Evolutionary conservation across 2,113 vertebrate species (phyloP).

Genomic region (Lampris megalopsis): DNA sequence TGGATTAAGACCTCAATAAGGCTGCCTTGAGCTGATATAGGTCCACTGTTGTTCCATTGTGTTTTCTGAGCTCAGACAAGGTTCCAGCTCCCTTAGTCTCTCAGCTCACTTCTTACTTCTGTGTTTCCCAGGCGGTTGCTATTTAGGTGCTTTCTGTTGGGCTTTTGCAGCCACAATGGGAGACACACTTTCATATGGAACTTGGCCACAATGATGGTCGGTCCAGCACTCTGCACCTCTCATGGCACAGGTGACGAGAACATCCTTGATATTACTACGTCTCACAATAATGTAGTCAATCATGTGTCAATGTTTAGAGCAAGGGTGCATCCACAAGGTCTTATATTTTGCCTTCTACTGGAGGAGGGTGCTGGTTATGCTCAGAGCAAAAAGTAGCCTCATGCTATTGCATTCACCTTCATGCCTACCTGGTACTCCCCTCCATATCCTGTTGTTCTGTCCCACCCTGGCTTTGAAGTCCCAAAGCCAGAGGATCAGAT

Average conservation of each 20-base stretch:
- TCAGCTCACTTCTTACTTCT: neutral
- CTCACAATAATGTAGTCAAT: neutral
- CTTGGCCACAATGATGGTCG: conserved; percentile 9
- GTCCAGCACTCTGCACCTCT: too few species aligned
- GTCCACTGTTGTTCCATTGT: too few species aligned
- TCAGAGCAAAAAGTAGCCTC: conserved; percentile 13
- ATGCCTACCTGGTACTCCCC: neutral
- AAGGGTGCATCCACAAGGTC: conserved; percentile 30
- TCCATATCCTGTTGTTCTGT: neutral
- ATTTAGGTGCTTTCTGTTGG: neutral
- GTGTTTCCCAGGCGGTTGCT: neutral
- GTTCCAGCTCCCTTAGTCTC: too few species aligned
- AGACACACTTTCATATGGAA: neutral
- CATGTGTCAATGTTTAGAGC: conserved; percentile 28
- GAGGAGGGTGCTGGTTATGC: conserved; percentile 31
- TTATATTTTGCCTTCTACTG: conserved; percentile 17
- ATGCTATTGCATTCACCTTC: conserved; percentile 19
- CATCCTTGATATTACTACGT: conserved; percentile 14
- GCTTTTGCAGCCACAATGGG: neutral
- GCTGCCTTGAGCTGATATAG: too few species aligned
- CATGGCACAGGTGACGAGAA: neutral
- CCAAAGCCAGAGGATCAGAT: conserved; percentile 7
- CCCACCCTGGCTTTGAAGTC: neutral
- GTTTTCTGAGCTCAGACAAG: too few species aligned
- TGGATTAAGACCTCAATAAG: too few species aligned